phyloP scores from a whole-genome alignment of 2,113 vertebrate genomes.

The Poeciliopsis turrubarensis region DNA sequence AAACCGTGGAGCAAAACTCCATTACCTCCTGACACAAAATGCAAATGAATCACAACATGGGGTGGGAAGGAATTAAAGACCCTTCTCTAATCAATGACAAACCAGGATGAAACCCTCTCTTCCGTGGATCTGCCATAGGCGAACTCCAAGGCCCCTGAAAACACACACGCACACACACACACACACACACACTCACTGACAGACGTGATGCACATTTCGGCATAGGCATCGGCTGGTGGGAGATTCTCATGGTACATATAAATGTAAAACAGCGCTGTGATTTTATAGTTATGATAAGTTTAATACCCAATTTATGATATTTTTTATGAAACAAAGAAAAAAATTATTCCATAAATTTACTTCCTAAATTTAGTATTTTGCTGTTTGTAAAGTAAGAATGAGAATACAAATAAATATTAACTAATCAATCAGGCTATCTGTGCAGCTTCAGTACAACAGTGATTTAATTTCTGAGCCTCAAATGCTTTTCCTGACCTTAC shows the following conservation, averaged over 20 bases:
- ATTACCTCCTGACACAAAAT: conserved; percentile 99
- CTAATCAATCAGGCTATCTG: not conserved
- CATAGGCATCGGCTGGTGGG: conserved; percentile 17
- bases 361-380: not conserved
- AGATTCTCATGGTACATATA: not conserved
- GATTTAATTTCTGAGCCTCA: not conserved
- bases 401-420: not conserved
- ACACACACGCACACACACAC: conserved; percentile 43
- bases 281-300: too few species aligned
- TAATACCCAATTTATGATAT: not conserved
- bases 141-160: conserved; percentile 63
- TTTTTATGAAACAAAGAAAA: not conserved
- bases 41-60: conserved; percentile 99
- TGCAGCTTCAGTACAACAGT: not conserved
- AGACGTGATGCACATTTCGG: conserved; percentile 23
- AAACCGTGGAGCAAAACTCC: conserved; percentile 97
- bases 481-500: not conserved
- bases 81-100: conserved; percentile 99
- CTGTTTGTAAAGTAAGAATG: too few species aligned
- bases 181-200: conserved; percentile 10
- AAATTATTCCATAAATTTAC: not conserved
- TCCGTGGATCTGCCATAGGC: conserved; percentile 86
- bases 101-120: conserved; percentile 93
- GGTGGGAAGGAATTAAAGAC: conserved; percentile 96
- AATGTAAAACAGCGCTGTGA: not conserved